Percentiles rank a stretch among this genome's conserved stretches.
phyloP scores from a whole-genome alignment of 2,888 invertebrate species.

The Rhimphoctona megacephalus region DNA sequence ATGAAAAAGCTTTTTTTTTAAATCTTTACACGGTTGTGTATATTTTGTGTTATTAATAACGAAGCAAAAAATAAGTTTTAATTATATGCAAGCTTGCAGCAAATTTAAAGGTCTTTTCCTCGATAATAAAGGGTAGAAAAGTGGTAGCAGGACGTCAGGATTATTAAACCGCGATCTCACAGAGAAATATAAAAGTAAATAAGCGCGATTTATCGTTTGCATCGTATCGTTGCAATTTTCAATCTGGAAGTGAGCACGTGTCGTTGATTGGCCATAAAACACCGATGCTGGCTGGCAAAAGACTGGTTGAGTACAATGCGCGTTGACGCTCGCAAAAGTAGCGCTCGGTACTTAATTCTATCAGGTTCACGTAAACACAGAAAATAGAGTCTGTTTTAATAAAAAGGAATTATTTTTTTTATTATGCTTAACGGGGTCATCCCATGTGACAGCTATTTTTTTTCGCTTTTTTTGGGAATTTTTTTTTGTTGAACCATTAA shows the following conservation, averaged over 20 bases:
- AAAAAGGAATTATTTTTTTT: not conserved
- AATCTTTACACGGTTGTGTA: not conserved
- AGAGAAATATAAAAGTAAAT: not conserved
- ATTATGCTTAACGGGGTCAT: too few relatives aligned
- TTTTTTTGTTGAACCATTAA: too few relatives aligned
- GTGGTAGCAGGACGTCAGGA: not conserved
- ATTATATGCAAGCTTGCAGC: not conserved
- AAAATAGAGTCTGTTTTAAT: not conserved
- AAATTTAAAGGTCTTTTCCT: not conserved
- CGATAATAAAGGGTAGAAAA: not conserved
- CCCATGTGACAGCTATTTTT: too few relatives aligned
- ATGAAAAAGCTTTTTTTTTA: not conserved
- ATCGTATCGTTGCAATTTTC: constrained; percentile 25
- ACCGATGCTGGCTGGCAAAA: not conserved
- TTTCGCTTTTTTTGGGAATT: too few relatives aligned
- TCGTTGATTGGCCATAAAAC: constrained; percentile 23
- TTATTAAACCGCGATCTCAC: not conserved
- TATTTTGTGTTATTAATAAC: not conserved
- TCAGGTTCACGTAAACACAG: not conserved
- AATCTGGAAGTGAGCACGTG: constrained; percentile 10
- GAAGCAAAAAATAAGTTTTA: too few relatives aligned
- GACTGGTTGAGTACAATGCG: not conserved
- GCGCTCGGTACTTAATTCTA: not conserved
- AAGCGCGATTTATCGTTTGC: not conserved
- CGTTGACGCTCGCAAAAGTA: not conserved